Conservation (phyloP, 2,797 vertebrate genomes). For the Crotalus adamanteus region DNA sequence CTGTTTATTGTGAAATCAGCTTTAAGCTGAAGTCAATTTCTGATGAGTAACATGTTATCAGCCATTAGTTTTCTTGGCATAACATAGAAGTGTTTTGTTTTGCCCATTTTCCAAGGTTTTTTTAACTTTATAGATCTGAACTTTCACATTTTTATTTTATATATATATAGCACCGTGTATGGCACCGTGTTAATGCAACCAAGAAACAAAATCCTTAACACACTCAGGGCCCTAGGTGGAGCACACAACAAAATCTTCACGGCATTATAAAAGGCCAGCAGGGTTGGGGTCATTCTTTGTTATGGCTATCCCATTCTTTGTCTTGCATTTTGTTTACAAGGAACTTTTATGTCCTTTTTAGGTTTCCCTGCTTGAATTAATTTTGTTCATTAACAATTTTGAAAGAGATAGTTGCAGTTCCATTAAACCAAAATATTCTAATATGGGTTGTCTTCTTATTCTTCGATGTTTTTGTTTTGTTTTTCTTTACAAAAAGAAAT, state of each 20-base stretch:
- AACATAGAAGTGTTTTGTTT: neutral
- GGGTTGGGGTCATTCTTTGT: neutral
- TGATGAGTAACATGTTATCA: neutral
- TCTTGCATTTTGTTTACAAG: neutral
- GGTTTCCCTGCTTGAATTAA: neutral
- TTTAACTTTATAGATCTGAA: too few species aligned
- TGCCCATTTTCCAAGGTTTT: too few species aligned
- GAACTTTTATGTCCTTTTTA: neutral
- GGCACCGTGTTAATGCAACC: neutral
- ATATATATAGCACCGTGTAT: neutral
- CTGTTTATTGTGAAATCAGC: neutral
- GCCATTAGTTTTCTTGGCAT: neutral
- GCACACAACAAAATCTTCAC: neutral
- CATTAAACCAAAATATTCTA: neutral
- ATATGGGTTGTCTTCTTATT: neutral
- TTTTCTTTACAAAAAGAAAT: neutral
- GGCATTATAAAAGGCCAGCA: neutral
- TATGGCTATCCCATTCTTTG: neutral
- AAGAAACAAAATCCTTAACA: neutral
- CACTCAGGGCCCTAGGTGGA: neutral
- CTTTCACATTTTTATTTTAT: too few species aligned
- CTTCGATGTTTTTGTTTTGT: neutral
- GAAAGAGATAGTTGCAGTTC: neutral
- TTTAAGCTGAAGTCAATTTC: neutral
- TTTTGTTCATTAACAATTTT: neutral